Percentiles rank a stretch among this genome's conserved stretches.
Evolutionary conservation across 2,113 vertebrate species (phyloP).

Genomic region (Protobothrops flavoviridis): DNA sequence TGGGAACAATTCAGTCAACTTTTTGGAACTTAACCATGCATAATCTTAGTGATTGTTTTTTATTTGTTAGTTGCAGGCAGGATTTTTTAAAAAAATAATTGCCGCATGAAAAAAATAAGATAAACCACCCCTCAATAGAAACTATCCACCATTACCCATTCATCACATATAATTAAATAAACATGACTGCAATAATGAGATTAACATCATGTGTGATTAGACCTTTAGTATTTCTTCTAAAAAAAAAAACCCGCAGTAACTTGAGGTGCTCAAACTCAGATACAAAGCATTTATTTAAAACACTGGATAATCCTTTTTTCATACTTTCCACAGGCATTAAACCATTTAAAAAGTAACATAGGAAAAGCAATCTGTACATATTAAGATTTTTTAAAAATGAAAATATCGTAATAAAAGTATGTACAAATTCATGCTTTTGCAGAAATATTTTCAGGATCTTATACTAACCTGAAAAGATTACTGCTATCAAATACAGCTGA

Average conservation of each 20-base stretch:
- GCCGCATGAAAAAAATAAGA: background rate
- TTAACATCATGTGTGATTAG: background rate
- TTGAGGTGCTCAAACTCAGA: background rate
- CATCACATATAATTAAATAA: background rate
- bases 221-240: background rate
- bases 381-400: background rate
- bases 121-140: background rate
- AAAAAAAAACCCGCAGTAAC: background rate
- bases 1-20: background rate
- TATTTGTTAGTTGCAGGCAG: background rate
- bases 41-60: background rate
- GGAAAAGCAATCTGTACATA: background rate
- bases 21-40: background rate
- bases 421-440: constrained; percentile 1
- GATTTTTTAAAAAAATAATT: background rate
- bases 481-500: background rate
- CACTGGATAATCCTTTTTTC: constrained; percentile 2
- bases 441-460: constrained; percentile 1
- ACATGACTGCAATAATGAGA: background rate
- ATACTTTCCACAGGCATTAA: constrained; percentile 16
- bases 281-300: background rate
- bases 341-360: constrained; percentile 1
- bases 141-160: background rate
- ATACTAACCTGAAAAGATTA: background rate
- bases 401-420: background rate